These are phyloP conservation scores for Tetramorium simillimum DNA, from an alignment of 1,140 invertebrate species.

Conservation along the genomic window DNA sequence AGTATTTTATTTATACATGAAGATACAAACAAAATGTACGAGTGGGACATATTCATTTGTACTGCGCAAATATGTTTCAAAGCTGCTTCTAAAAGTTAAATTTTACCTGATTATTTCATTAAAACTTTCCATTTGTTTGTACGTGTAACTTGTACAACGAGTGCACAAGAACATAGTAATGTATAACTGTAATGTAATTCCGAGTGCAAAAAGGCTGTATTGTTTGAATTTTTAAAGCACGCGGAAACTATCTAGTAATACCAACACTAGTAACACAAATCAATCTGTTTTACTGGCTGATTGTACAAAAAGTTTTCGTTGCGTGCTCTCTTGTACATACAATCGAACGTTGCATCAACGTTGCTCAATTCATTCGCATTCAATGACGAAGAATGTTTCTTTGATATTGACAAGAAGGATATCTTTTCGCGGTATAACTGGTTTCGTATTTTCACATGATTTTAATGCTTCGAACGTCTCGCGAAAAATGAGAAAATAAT, in stretches of 20 bases:
- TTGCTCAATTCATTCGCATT: not conserved
- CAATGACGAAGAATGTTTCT: not conserved
- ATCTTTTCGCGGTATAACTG: not conserved
- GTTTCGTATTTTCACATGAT: not conserved
- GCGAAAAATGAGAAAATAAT: not conserved
- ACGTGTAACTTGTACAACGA: not conserved
- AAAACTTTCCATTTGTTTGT: not conserved
- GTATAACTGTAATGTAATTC: conserved; percentile 6
- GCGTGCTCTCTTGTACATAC: not conserved
- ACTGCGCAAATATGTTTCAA: not conserved
- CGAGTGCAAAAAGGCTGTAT: not conserved
- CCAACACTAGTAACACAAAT: not conserved
- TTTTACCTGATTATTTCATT: not conserved
- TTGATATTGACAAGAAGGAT: not conserved
- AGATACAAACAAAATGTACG: not conserved
- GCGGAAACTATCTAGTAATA: not conserved
- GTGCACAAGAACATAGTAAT: not conserved
- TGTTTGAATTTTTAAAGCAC: not conserved
- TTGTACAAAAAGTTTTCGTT: not conserved
- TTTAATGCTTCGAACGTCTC: not conserved
- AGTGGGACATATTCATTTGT: not conserved
- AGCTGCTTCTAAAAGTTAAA: not conserved
- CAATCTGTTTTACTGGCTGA: not conserved
- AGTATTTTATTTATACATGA: not conserved
- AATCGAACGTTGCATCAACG: not conserved